A percentile compares a stretch with the other conserved stretches of the same genome.
Conservation (phyloP, 2,113 vertebrate species). For the Daphoenositta chrysoptera region DNA sequence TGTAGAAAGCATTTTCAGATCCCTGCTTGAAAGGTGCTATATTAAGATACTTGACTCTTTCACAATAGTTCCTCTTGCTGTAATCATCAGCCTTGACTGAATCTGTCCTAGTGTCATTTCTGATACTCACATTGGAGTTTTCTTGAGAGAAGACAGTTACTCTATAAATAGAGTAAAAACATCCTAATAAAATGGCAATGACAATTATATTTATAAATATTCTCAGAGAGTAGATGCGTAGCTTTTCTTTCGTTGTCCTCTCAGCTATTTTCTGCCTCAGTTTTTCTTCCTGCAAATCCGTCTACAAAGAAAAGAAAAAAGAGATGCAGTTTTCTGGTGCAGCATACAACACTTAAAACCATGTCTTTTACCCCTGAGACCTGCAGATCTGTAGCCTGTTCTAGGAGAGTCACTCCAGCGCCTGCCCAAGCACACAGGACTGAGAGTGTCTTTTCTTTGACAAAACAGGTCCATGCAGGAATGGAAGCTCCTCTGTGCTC, state of each 20-base stretch:
- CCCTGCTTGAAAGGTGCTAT: neutral
- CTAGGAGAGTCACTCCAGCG: neutral
- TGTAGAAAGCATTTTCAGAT: neutral
- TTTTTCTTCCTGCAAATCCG: slow-evolving; percentile 89
- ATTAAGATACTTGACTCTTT: slow-evolving; percentile 26
- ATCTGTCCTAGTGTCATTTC: neutral
- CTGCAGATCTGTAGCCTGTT: neutral
- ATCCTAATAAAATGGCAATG: slow-evolving; percentile 76
- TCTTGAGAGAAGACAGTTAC: slow-evolving; percentile 88
- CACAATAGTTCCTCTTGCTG: slow-evolving; percentile 27
- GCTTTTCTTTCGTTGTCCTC: slow-evolving; percentile 79
- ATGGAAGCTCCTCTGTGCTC: neutral
- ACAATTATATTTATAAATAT: slow-evolving; percentile 85
- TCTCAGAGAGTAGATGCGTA: slow-evolving; percentile 84
- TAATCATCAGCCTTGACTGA: neutral
- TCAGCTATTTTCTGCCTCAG: slow-evolving; percentile 84
- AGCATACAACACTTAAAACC: neutral
- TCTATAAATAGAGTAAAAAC: slow-evolving; percentile 90
- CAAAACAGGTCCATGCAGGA: neutral
- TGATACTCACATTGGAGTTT: slow-evolving; percentile 66
- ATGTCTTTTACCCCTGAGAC: neutral
- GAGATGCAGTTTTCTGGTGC: neutral
- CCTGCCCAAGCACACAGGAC: neutral
- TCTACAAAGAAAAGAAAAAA: slow-evolving; percentile 71
- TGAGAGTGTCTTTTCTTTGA: neutral